A percentile compares a stretch with the other conserved stretches of the same genome.
Conservation (phyloP, 2,113 vertebrate species). For the Cephalopterus ornatus region DNA sequence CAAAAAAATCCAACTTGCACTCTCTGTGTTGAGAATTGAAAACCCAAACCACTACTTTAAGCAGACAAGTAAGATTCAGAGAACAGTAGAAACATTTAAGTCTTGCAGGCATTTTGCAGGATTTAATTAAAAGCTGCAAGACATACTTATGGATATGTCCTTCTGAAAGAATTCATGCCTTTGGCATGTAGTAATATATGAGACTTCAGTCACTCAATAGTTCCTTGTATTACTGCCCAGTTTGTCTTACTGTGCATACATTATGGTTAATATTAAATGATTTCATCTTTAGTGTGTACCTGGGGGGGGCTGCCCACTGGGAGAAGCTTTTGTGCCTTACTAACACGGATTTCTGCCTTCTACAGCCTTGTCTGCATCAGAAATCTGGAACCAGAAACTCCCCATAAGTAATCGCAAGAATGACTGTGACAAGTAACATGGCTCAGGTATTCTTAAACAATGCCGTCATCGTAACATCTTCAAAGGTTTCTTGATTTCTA, state of each 20-base stretch:
- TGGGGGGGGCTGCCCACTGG: not conserved
- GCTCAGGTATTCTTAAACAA: not conserved
- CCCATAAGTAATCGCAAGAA: not conserved
- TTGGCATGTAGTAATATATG: not conserved
- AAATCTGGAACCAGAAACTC: not conserved
- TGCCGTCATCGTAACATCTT: not conserved
- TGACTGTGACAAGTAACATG: not conserved
- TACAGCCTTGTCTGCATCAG: not conserved
- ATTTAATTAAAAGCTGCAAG: conserved; percentile 27
- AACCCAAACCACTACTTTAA: not conserved
- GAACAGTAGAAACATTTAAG: not conserved
- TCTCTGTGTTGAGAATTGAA: not conserved
- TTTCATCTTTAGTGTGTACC: not conserved
- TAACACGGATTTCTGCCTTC: not conserved
- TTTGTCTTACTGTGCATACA: not conserved
- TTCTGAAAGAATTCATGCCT: not conserved
- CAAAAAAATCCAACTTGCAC: not conserved
- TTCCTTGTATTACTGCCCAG: not conserved
- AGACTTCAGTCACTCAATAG: not conserved
- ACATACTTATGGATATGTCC: not conserved
- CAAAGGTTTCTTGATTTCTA: not conserved
- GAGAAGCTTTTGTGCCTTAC: not conserved
- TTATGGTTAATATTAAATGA: not conserved
- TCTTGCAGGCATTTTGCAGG: not conserved
- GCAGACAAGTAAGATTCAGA: not conserved